phyloP scores from a whole-genome alignment of 2,888 invertebrate species.

The Meteorus colon region DNA sequence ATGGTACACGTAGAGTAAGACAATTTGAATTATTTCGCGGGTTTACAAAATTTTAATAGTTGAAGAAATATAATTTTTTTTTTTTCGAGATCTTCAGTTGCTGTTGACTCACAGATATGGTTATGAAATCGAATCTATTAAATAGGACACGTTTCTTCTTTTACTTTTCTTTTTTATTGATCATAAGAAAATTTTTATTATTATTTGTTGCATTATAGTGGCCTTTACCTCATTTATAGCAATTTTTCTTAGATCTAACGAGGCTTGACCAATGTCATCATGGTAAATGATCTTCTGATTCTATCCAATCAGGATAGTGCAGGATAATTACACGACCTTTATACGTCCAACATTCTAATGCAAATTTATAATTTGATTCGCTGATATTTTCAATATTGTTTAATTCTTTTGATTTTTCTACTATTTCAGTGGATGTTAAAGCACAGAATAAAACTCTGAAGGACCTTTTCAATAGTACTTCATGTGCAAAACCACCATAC shows the following conservation, averaged over 20 bases:
- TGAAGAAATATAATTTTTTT: too few species aligned
- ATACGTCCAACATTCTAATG: not conserved
- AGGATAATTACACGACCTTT: not conserved
- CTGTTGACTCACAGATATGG: too few species aligned
- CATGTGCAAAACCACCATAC: slow-evolving; percentile 87
- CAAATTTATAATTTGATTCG: not conserved
- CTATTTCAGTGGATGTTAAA: slow-evolving; percentile 60
- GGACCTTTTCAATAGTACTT: slow-evolving; percentile 85
- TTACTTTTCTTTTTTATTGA: not conserved
- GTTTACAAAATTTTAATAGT: not conserved
- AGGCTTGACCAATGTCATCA: slow-evolving; percentile 23
- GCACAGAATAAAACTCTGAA: slow-evolving; percentile 75
- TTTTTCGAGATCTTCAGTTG: too few species aligned
- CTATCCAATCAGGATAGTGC: not conserved
- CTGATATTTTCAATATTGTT: not conserved
- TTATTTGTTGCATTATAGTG: not conserved
- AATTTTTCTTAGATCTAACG: slow-evolving; percentile 22
- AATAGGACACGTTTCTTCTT: not conserved
- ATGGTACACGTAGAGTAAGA: not conserved
- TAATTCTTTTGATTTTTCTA: not conserved
- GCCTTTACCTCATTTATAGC: slow-evolving; percentile 43
- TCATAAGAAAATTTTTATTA: not conserved
- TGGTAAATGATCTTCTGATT: not conserved
- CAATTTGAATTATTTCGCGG: slow-evolving; percentile 6
- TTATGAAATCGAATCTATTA: too few species aligned